A percentile compares a stretch with the other conserved stretches of the same genome.
phyloP scores from a whole-genome alignment of 1,140 invertebrate genomes.

The Drosophila malerkotliana region DNA sequence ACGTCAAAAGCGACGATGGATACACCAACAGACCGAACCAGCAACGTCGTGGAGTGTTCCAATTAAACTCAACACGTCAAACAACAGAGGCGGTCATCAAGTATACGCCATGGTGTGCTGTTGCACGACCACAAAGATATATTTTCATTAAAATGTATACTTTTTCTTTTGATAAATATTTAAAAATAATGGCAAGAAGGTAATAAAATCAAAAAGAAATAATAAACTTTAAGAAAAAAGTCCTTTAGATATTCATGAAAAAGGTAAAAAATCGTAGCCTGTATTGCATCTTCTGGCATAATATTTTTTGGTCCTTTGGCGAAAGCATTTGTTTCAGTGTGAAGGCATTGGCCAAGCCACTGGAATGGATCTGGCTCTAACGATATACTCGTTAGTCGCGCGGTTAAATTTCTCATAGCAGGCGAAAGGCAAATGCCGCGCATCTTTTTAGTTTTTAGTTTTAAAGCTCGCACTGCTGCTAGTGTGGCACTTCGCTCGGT shows the following conservation, averaged over 20 bases:
- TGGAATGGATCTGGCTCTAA: slow-evolving; percentile 55
- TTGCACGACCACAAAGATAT: not conserved
- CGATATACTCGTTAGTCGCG: slow-evolving; percentile 78
- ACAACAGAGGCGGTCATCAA: slow-evolving; percentile 70
- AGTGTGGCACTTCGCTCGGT: slow-evolving; percentile 3
- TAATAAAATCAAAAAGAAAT: no score
- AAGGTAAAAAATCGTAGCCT: no score
- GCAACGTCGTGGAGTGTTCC: slow-evolving; percentile 67
- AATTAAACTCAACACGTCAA: slow-evolving; percentile 81
- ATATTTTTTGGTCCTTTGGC: no score
- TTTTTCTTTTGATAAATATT: no score
- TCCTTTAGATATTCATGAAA: not conserved
- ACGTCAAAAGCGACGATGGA: slow-evolving; percentile 62
- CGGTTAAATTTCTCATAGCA: slow-evolving; percentile 73
- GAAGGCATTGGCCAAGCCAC: slow-evolving; percentile 55
- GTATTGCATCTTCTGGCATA: no score
- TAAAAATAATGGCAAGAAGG: no score
- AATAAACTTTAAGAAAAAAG: not conserved
- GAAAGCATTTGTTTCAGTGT: not conserved
- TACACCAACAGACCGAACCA: slow-evolving; percentile 21
- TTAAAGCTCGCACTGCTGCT: slow-evolving; percentile 46
- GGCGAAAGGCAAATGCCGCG: slow-evolving; percentile 32
- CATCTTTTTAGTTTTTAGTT: slow-evolving; percentile 62
- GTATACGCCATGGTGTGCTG: slow-evolving; percentile 64
- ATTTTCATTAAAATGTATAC: not conserved